A percentile compares a stretch with the other conserved stretches of the same genome.
phyloP scores from a whole-genome alignment of 2,113 vertebrate genomes.

The Natator depressus region DNA sequence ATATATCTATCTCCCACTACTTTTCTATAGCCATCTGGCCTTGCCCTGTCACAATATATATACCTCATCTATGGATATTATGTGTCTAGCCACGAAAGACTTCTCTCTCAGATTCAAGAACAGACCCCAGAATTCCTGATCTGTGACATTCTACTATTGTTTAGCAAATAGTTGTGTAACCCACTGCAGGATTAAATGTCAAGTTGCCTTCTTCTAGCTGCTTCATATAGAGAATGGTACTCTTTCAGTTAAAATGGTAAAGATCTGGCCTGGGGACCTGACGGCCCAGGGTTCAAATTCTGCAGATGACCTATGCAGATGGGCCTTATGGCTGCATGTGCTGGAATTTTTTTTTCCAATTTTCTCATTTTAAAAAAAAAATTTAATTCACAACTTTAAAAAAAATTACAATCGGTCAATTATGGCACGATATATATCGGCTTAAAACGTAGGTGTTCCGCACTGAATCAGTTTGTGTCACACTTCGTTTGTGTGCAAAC shows the following conservation, averaged over 20 bases:
- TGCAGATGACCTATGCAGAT: neutral
- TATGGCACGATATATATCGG: neutral
- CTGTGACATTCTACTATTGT: neutral
- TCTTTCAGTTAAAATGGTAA: neutral
- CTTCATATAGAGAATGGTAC: neutral
- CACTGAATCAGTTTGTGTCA: neutral
- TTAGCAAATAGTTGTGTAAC: neutral
- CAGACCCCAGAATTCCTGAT: neutral
- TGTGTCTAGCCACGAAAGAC: neutral
- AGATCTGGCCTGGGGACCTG: neutral
- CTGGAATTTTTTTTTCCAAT: neutral
- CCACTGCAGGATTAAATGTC: neutral
- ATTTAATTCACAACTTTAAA: neutral
- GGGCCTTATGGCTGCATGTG: neutral
- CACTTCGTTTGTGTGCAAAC: neutral
- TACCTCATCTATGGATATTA: neutral
- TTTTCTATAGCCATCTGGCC: too few relatives aligned
- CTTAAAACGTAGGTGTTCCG: too few relatives aligned
- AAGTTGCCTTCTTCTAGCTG: neutral
- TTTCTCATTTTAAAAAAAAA: neutral
- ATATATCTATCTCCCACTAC: too few relatives aligned
- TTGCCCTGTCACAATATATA: neutral
- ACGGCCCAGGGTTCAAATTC: neutral
- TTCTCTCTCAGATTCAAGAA: neutral
- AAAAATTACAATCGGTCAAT: neutral